Percentiles rank a stretch among this genome's conserved stretches.
These are phyloP conservation scores for Cryptophagus acutangulus DNA, from an alignment of 2,888 invertebrate species.

Conservation along the genomic window DNA sequence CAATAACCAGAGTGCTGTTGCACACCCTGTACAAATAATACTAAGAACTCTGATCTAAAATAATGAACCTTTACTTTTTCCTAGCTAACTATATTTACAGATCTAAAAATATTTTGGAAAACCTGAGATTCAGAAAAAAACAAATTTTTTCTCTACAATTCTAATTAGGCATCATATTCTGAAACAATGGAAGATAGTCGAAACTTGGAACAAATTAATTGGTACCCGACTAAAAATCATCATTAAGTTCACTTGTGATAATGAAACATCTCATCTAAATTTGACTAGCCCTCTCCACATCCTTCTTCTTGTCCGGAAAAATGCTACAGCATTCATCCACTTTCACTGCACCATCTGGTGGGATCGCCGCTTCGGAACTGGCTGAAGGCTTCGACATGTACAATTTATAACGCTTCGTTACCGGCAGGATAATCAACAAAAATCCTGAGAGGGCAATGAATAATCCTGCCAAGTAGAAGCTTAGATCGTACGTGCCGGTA, in stretches of 20 bases:
- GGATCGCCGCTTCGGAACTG: conserved; percentile 33
- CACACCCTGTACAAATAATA: too few species aligned
- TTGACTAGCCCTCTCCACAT: conserved; percentile 26
- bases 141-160: too few species aligned
- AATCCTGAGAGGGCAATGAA: conserved; percentile 74
- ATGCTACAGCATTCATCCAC: conserved; percentile 4
- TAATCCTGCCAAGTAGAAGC: conserved; percentile 76
- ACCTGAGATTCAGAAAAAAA: conserved; percentile 16
- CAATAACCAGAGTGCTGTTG: too few species aligned
- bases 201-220: too few species aligned
- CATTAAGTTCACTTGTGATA: conserved; percentile 31
- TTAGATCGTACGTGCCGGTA: conserved; percentile 69
- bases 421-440: conserved; percentile 51
- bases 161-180: too few species aligned
- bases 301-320: conserved; percentile 18
- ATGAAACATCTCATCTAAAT: conserved; percentile 25
- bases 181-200: too few species aligned
- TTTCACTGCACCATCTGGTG: conserved; percentile 5
- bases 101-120: conserved; percentile 15
- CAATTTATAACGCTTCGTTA: conserved; percentile 39
- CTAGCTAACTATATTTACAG: conserved; percentile 8
- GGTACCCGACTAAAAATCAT: too few species aligned
- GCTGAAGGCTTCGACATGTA: conserved; percentile 36
- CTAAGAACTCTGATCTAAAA: background rate
- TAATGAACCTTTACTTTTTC: too few species aligned